These are phyloP conservation scores for Lerema accius DNA, from an alignment of 1,140 invertebrate genomes.

Conservation along the genomic window DNA sequence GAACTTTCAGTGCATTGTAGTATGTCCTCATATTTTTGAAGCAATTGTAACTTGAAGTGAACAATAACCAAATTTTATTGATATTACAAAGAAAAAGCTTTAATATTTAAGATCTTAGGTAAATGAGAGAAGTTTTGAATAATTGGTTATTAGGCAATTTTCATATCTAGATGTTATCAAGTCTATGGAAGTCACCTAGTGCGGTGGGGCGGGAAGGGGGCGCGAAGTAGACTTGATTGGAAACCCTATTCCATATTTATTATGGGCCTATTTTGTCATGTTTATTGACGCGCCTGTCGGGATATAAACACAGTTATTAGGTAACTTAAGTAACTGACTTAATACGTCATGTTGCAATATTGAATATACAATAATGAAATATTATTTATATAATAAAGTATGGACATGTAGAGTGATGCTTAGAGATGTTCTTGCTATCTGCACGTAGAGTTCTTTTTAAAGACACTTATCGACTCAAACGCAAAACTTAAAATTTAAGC, in stretches of 20 bases:
- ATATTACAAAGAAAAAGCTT: too few species aligned
- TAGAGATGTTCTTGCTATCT: too few species aligned
- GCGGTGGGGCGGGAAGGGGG: constrained; percentile 50
- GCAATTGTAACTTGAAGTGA: too few species aligned
- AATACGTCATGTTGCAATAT: constrained; percentile 6
- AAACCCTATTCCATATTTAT: constrained; percentile 81
- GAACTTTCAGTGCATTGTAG: too few species aligned
- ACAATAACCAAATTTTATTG: too few species aligned
- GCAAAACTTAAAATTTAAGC: too few species aligned
- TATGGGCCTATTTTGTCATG: constrained; percentile 78
- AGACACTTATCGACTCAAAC: too few species aligned
- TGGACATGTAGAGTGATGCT: too few species aligned
- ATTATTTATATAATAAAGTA: not conserved
- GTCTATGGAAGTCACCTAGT: constrained; percentile 45
- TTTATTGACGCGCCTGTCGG: constrained; percentile 69
- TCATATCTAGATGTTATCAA: constrained; percentile 38
- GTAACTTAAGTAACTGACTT: constrained; percentile 40
- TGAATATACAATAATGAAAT: not conserved
- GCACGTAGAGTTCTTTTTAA: too few species aligned
- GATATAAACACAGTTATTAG: constrained; percentile 52
- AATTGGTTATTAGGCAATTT: not conserved
- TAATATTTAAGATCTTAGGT: too few species aligned
- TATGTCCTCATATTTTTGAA: too few species aligned
- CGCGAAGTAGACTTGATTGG: constrained; percentile 77
- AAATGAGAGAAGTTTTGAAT: not conserved